A percentile compares a stretch with the other conserved stretches of the same genome.
These are phyloP conservation scores for Hormiphora californensis DNA, from an alignment of 37 sponge, comb jelly and placozoan genomes.

Conservation along the genomic window DNA sequence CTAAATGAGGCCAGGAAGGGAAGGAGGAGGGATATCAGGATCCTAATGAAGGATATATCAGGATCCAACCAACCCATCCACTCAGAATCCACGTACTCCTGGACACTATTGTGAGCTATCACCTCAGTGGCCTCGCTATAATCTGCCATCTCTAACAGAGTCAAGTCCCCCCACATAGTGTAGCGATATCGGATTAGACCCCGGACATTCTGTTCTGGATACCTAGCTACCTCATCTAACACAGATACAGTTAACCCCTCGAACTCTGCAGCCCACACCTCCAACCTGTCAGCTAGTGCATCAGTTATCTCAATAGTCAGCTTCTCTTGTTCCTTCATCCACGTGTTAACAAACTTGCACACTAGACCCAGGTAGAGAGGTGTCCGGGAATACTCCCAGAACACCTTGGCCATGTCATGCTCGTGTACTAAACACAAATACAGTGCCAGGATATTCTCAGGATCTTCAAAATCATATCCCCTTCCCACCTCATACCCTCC, in stretches of 20 bases:
- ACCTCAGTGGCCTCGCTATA: not conserved
- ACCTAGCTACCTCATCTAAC: not conserved
- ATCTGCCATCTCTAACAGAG: constrained; percentile 6
- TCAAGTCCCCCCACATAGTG: not conserved
- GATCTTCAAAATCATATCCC: not conserved
- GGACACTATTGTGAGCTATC: not conserved
- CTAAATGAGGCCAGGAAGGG: constrained; percentile 12
- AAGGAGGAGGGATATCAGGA: not conserved
- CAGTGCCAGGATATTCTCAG: not conserved
- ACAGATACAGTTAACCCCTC: not conserved
- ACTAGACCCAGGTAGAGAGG: constrained; percentile 17
- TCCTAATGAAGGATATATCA: not conserved
- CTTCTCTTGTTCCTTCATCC: not conserved
- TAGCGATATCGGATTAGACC: not conserved
- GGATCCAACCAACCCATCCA: constrained; percentile 23
- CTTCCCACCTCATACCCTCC: too few relatives aligned
- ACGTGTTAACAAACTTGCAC: not conserved
- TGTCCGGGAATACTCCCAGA: constrained; percentile 8
- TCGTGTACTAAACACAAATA: not conserved
- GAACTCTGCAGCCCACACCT: not conserved
- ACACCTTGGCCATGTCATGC: not conserved
- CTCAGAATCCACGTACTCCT: not conserved
- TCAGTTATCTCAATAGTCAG: not conserved
- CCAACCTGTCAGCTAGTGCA: not conserved
- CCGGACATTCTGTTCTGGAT: not conserved